Conservation (phyloP, 1,140 invertebrate species). For the Anastrepha ludens region DNA sequence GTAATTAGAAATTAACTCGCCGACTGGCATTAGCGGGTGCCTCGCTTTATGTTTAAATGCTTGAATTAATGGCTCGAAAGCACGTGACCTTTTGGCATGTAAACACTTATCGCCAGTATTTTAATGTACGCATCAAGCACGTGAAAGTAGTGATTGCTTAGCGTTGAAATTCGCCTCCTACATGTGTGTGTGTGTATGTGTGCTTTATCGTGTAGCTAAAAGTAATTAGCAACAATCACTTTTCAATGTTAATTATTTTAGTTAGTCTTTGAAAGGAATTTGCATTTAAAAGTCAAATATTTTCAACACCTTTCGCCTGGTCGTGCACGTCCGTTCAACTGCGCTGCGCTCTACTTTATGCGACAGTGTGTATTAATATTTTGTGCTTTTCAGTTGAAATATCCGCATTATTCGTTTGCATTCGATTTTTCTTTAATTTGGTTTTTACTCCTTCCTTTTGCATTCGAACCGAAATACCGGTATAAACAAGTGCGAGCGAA, state of each 20-base stretch:
- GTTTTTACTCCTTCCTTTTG: not conserved
- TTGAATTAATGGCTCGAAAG: not conserved
- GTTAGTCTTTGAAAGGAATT: not conserved
- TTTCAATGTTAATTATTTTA: no score
- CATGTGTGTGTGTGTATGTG: no score
- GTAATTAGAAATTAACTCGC: not conserved
- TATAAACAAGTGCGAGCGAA: constrained; percentile 14
- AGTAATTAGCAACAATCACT: not conserved
- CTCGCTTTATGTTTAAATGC: not conserved
- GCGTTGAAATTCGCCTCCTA: no score
- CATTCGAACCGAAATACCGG: constrained; percentile 27
- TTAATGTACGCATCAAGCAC: not conserved
- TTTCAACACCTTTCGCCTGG: not conserved
- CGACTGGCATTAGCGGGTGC: not conserved
- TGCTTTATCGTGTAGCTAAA: not conserved
- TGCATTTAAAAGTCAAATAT: not conserved
- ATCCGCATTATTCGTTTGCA: constrained; percentile 11
- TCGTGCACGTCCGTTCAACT: not conserved
- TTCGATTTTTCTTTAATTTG: not conserved
- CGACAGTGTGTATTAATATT: not conserved
- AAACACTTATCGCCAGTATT: not conserved
- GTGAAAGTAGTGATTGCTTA: not conserved
- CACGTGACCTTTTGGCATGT: constrained; percentile 35
- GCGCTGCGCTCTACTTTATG: constrained; percentile 1
- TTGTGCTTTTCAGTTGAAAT: not conserved